Base-by-base conservation (phyloP, 35 echinoderm and acorn worm genomes). In the Heliocidaris erythrogramma region DNA sequence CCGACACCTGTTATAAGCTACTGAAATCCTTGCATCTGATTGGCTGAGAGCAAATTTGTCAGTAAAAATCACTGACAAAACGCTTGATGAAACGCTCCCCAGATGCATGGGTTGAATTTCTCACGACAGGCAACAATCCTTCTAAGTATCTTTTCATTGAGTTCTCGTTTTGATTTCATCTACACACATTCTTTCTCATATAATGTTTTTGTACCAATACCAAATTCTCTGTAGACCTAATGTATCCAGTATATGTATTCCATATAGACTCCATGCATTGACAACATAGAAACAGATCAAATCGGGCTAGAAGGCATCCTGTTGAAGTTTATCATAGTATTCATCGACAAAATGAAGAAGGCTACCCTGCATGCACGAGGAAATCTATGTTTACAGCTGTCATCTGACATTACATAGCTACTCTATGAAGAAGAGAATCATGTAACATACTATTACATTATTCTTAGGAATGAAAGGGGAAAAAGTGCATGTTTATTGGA, bases 351-450 rank as follows among this genome's bases (percentile, higher is more conserved):
- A 21, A 78, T 78, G 65, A 78, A 78, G 65, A 78, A 21, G 65
- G 27, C 65, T 78, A 21, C 65, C 27, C 27, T 24, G 65, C 65
- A 7, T 78, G 65, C 65, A n/a, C 65, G 65, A 21, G 65, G 65
- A 78, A 78, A 78, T n/a, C 65, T 78, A n/a, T 78, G 65, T 78
- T 78, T 78, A 78, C 65, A 78, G 65, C 65, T 78, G 65, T 78
- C 65, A 78, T 78, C 65, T 78, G 65, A 78, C 65, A 78, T 78
- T 78, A 78, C 65, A n/a, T 78, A 78, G 65, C 65, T 21, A 78
- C 65, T 78, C 65, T 7, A 78, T 78, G 65, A n/a, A 78, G 4
- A 78, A 21, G 65, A 8, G 65, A 78, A 78, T 78, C 65, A 78
- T 78, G 65, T 78, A 24, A 78, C 65, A 78, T n/a, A 78, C 65